Evolutionary conservation across 2,113 vertebrate species (phyloP), one percentile per base, ranked within the genome.

Genomic region (Ramphastos sulfuratus): DNA sequence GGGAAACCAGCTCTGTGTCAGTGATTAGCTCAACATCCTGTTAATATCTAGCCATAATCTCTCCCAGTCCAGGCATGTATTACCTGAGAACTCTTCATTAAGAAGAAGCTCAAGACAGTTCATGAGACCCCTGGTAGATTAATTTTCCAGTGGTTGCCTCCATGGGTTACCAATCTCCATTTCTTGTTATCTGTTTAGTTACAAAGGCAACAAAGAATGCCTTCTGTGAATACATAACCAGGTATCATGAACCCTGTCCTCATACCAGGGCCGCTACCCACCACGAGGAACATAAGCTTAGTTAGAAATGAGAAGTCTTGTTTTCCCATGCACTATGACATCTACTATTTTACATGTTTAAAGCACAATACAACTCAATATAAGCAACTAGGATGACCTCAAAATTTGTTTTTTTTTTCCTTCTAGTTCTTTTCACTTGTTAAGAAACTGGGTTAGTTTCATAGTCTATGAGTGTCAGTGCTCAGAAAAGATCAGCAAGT

Each of bases 91-190:
- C 55, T 85, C 70, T 69, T 73, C 79, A 69, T 77, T 76, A 87
- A 82, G 60, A 77, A 61, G 27, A 27, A 67, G 61, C 55, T 92
- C 65, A 77, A 67, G 70, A 63, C 60, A 82, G 33, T 93, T 88
- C 82, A 78, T 31, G 56, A 90, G 87, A 94, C 91, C 64, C 80
- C 33, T 55, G 67, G 30, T 61, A 94, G 69, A 85, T 61, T 82
- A 85, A 85, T 91, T 94, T 95, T 92, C 85, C 75, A 82, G 82
- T 85, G 64, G 50, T 66, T 94, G 82, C 82, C 63, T 85, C 59
- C 33, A 58, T 56, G 72, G 35, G 50, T 73, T 94, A 95, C 82
- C 27, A 17, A 30, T 42, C 63, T 82, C 66, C 35, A 55, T n/a
- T 87, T 78, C 30, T 82, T 79, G 23, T 60, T 87, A 82, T 1